Percentiles rank a stretch among this genome's conserved stretches.
Conservation (phyloP, 2,888 invertebrate genomes). For the Rhogogaster chlorosoma region DNA sequence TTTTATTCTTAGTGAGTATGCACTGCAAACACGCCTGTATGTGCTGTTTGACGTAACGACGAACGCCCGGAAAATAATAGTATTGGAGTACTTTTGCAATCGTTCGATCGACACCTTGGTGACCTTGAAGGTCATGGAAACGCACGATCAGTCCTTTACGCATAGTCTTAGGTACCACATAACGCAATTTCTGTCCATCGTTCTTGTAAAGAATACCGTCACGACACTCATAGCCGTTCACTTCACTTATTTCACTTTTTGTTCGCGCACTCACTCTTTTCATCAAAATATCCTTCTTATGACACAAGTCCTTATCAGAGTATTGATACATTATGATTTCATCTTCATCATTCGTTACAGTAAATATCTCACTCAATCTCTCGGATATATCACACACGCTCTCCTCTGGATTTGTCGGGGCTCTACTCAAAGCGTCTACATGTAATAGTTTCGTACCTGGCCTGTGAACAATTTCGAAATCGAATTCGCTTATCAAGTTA, state of each 20-base stretch:
- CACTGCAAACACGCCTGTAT: constrained; percentile 58
- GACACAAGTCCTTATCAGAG: constrained; percentile 21
- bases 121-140: constrained; percentile 53
- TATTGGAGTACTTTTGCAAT: constrained; percentile 34
- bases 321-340: not conserved
- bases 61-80: constrained; percentile 55
- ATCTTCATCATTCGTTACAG: not conserved
- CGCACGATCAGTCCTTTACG: constrained; percentile 52
- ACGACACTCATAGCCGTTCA: not conserved
- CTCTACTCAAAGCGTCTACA: constrained; percentile 60
- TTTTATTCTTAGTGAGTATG: constrained; percentile 51
- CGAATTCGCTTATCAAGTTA: constrained; percentile 58
- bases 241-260: not conserved
- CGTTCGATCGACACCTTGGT: constrained; percentile 53
- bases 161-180: constrained; percentile 52
- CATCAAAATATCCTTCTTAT: constrained; percentile 52
- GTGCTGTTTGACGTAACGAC: constrained; percentile 57
- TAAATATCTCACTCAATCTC: not conserved
- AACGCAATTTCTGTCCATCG: constrained; percentile 1
- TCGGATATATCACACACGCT: constrained; percentile 34
- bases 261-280: constrained; percentile 26
- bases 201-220: not conserved
- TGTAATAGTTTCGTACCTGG: constrained; percentile 59
- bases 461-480: constrained; percentile 59
- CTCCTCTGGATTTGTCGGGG: constrained; percentile 52